Evolutionary conservation across 2,797 vertebrate genomes (phyloP).

Genomic region (Ciconia nigra): DNA sequence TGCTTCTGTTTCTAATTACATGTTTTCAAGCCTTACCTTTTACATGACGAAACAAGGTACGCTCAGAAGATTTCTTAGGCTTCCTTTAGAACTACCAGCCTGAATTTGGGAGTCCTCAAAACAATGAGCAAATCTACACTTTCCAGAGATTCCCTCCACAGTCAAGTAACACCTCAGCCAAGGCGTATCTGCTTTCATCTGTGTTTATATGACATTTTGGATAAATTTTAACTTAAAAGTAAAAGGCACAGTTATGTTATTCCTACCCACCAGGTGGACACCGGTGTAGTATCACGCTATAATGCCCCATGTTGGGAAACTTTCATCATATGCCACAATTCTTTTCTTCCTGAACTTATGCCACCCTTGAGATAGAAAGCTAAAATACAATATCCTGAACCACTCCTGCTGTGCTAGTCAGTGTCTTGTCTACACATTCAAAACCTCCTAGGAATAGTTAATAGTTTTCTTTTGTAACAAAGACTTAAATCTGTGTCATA

Average conservation of each 20-base stretch:
- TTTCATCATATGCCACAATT: background rate
- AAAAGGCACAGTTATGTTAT: background rate
- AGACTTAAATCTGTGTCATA: background rate
- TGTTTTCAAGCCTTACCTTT: background rate
- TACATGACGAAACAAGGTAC: background rate
- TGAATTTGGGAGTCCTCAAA: background rate
- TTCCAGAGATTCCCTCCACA: background rate
- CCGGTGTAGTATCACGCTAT: background rate
- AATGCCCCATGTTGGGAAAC: background rate
- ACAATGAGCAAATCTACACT: background rate
- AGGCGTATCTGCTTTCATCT: background rate
- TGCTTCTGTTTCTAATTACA: background rate
- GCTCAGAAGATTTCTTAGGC: background rate
- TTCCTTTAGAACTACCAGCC: background rate
- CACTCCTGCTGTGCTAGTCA: background rate
- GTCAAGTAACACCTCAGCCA: background rate
- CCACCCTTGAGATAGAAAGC: background rate
- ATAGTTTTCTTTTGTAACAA: background rate
- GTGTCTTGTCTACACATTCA: background rate
- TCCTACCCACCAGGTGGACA: background rate
- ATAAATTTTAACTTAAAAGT: background rate
- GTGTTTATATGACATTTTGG: background rate
- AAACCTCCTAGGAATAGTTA: background rate
- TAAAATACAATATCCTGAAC: background rate
- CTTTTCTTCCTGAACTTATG: background rate